Evolutionary conservation across 2,113 vertebrate genomes (phyloP), one percentile per base, ranked within the genome.

Genomic region (Sapajus apella): DNA sequence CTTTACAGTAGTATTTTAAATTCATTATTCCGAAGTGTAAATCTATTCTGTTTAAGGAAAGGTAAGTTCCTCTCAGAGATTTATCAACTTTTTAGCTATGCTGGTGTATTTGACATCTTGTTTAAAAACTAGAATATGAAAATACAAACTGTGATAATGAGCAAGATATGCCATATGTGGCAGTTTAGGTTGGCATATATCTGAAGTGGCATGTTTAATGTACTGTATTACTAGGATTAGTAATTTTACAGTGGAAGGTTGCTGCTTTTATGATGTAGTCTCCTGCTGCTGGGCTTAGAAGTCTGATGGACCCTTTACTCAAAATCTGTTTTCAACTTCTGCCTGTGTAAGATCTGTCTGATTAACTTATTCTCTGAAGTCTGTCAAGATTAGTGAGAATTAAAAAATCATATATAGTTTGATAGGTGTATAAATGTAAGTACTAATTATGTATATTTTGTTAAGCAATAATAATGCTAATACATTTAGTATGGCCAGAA

Each of bases 121-220:
- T 98, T 98, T 98, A 98, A 98, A 98, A 98, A 95, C 96, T 97
- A 98, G 91, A 98, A 85, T 97, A 97, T 97, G 97, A 97, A 98
- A 98, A 98, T 98, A 98, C 97, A 98, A 97, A 98, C 98, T 98
- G 98, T 98, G 97, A 98, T 98, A 98, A 98, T 98, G 97, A 97
- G 91, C 87, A 95, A 90, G 82, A 95, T 97, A 83, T 96, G 97
- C 98, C 97, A 90, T 98, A 98, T 98, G 97, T 98, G 97, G 94
- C 95, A 94, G 90, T 98, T 98, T 97, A 97, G 94, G 64, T 97
- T 98, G 98, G 97, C 97, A 96, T 98, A 87, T 98, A 98, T 98
- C 90, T 98, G 85, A 98, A 90, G 97, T 98, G 95, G 64, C 96
- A 95, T 97, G 95, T 95, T 98, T 98, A 98, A 98, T 97, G 93